Evolutionary conservation across 1,140 invertebrate genomes (phyloP).

Genomic region (Thaumetopoea pityocampa): DNA sequence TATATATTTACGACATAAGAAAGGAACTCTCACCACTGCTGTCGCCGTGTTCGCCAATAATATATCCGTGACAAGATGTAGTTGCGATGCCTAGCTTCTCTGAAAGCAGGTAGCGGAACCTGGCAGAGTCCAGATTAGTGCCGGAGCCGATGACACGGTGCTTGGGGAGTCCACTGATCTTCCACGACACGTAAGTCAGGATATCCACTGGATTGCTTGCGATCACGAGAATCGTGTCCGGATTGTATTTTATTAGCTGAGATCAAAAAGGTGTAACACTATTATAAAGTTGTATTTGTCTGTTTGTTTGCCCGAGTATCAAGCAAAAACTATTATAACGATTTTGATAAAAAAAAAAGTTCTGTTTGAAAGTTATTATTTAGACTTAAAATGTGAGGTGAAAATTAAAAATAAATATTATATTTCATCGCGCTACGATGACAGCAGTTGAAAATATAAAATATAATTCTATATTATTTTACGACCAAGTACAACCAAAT

Average conservation of each 20-base stretch:
- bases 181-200: conserved; percentile 95
- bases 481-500: no score
- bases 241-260: conserved; percentile 88
- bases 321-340: no score
- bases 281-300: no score
- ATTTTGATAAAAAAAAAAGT: no score
- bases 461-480: no score
- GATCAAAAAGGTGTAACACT: conserved; percentile 7
- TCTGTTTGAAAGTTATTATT: no score
- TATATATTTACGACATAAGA: no score
- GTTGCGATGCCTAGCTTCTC: conserved; percentile 88
- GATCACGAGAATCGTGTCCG: conserved; percentile 90
- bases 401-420: no score
- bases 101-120: conserved; percentile 92
- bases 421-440: no score
- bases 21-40: conserved; percentile 70
- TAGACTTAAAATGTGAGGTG: no score
- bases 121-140: conserved; percentile 92
- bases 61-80: conserved; percentile 90
- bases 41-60: conserved; percentile 86
- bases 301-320: no score
- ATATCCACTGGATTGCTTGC: conserved; percentile 95
- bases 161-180: conserved; percentile 90
- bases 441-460: no score
- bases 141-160: conserved; percentile 93